These are phyloP conservation scores for Abrostola tripartita DNA, from an alignment of 2,888 invertebrate species.

Conservation along the genomic window DNA sequence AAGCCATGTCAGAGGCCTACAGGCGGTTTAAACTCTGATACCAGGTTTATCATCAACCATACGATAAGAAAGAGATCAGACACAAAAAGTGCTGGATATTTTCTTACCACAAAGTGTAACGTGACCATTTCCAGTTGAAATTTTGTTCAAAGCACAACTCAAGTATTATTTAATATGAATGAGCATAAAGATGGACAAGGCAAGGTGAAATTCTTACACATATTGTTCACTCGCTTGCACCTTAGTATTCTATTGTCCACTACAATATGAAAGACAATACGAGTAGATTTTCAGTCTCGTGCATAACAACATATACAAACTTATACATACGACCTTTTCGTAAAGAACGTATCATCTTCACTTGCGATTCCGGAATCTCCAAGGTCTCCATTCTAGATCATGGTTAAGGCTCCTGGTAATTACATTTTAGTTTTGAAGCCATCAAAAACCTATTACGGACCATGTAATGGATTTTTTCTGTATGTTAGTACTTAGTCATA, in stretches of 20 bases:
- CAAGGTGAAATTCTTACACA: background rate
- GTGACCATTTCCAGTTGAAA: no score
- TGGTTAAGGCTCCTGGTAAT: slow-evolving; percentile 6
- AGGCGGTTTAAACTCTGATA: no score
- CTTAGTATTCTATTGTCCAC: background rate
- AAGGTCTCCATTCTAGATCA: slow-evolving; percentile 27
- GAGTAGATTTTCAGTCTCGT: background rate
- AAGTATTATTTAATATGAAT: no score
- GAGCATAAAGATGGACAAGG: no score
- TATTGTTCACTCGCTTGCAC: background rate
- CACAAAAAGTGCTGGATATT: no score
- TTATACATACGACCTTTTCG: background rate
- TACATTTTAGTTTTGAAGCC: slow-evolving; percentile 23
- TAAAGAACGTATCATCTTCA: slow-evolving; percentile 9
- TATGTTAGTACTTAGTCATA: slow-evolving; percentile 9
- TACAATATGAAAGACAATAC: slow-evolving; percentile 19
- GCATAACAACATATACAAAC: background rate
- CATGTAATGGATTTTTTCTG: slow-evolving; percentile 29
- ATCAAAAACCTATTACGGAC: slow-evolving; percentile 49
- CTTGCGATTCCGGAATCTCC: slow-evolving; percentile 24
- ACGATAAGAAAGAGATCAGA: no score
- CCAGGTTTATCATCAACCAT: no score
- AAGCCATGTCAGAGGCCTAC: no score
- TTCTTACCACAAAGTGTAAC: no score
- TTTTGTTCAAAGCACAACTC: no score